These are phyloP conservation scores for Galaxias olidus DNA, from an alignment of 2,797 vertebrate species.

Conservation along the genomic window DNA sequence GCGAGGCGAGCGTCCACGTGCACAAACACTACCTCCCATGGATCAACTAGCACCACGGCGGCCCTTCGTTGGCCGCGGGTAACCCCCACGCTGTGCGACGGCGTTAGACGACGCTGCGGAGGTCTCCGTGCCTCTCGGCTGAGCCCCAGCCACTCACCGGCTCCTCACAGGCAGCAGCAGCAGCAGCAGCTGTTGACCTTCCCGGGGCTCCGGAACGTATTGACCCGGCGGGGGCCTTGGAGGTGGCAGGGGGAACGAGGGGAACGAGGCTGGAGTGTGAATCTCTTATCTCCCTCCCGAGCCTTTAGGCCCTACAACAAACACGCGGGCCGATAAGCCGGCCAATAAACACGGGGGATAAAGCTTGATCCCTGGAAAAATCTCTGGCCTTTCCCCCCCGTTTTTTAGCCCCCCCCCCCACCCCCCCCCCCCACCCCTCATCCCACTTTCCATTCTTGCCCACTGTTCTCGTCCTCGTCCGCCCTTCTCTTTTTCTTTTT, in stretches of 20 bases:
- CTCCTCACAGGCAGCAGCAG: no score
- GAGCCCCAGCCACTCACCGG: background rate
- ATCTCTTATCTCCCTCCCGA: slow-evolving; percentile 1
- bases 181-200: no score
- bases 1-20: no score
- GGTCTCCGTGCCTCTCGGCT: background rate
- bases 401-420: background rate
- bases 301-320: slow-evolving; percentile 7
- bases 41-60: no score
- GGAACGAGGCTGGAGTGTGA: background rate
- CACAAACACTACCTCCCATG: no score
- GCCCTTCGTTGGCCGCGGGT: no score
- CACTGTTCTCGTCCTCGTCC: no score
- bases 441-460: background rate
- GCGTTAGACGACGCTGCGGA: background rate
- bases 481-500: no score
- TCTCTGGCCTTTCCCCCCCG: background rate
- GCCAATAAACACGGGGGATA: slow-evolving; percentile 1
- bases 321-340: slow-evolving; percentile 5
- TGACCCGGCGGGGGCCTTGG: background rate
- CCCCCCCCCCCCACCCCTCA: background rate
- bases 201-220: no score
- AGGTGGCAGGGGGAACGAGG: background rate
- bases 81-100: no score
- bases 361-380: background rate